These are phyloP conservation scores for Periophthalmus modestus DNA, from an alignment of 2,113 vertebrate species.

Conservation along the genomic window DNA sequence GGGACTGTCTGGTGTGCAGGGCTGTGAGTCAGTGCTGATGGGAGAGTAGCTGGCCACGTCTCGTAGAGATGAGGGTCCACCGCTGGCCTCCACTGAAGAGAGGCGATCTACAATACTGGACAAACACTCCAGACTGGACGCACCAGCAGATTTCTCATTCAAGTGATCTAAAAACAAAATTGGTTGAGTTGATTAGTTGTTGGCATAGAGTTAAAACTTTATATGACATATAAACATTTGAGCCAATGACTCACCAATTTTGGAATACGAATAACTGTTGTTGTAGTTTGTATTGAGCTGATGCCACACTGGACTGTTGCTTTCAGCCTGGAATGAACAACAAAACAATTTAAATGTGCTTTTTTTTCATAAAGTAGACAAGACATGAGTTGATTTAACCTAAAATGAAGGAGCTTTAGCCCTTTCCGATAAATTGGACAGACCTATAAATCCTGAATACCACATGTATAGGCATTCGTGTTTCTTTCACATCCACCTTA, in stretches of 20 bases:
- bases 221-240: background rate
- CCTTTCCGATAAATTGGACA: constrained; percentile 38
- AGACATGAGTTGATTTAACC: background rate
- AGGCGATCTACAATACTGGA: constrained; percentile 97
- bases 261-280: constrained; percentile 77
- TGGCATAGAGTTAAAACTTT: background rate
- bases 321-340: constrained; percentile 79
- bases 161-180: constrained; percentile 63
- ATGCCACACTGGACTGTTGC: constrained; percentile 87
- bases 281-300: constrained; percentile 84
- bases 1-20: constrained; percentile 82
- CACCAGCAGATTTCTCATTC: constrained; percentile 71
- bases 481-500: constrained; percentile 69
- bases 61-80: constrained; percentile 68
- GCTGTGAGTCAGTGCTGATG: constrained; percentile 82
- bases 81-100: constrained; percentile 77
- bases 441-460: constrained; percentile 65
- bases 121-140: constrained; percentile 92
- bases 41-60: constrained; percentile 76
- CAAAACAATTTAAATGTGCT: constrained; percentile 46
- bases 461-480: constrained; percentile 56
- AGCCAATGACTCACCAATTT: constrained; percentile 80
- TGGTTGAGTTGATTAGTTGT: too few species aligned
- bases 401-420: constrained; percentile 12
- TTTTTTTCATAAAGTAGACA: background rate